These are phyloP conservation scores for Prinia subflava DNA, from an alignment of 2,113 vertebrate species.

Conservation along the genomic window DNA sequence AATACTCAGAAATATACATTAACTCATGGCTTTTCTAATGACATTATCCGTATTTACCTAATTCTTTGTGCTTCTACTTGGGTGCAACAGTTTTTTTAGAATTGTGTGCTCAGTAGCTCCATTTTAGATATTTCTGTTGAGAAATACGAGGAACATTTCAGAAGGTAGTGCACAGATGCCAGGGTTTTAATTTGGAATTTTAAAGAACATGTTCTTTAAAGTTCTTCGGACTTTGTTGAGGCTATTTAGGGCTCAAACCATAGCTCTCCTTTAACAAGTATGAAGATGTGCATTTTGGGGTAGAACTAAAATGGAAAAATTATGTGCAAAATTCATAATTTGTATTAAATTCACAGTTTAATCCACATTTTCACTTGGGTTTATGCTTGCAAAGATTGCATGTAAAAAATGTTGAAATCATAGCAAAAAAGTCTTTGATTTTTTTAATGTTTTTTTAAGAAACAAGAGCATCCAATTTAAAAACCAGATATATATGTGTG, in stretches of 20 bases:
- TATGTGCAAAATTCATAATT: neutral
- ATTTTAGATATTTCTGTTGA: neutral
- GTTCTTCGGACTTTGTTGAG: neutral
- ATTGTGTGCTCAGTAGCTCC: neutral
- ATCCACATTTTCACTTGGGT: neutral
- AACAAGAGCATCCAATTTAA: neutral
- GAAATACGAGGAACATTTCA: neutral
- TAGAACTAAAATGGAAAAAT: neutral
- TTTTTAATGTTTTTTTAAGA: neutral
- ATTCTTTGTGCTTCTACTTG: neutral
- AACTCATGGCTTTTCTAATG: neutral
- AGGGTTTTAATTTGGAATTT: neutral
- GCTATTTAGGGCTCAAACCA: neutral
- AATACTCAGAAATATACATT: neutral
- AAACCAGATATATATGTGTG: neutral
- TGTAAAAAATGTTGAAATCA: neutral
- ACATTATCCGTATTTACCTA: neutral
- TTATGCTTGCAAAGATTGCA: neutral
- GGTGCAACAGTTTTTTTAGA: neutral
- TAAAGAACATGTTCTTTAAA: neutral
- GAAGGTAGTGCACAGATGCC: neutral
- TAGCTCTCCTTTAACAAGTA: neutral
- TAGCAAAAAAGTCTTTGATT: neutral
- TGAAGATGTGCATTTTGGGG: neutral
- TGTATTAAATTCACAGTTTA: neutral